Percentiles rank a stretch among this genome's conserved stretches.
These are phyloP conservation scores for Anabacerthia variegaticeps DNA, from an alignment of 2,797 vertebrate species.

Conservation along the genomic window DNA sequence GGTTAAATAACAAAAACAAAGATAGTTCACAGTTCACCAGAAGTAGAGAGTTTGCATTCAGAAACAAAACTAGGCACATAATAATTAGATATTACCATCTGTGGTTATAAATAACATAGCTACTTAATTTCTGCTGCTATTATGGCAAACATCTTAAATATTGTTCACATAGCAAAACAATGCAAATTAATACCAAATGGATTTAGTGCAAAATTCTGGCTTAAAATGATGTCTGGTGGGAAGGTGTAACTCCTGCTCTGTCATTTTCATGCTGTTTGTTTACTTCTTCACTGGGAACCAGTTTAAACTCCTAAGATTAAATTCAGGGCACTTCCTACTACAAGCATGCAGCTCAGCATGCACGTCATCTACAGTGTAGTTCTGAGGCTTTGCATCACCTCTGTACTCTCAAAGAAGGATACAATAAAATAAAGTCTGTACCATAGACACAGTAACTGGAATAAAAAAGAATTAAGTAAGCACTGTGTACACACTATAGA, in stretches of 20 bases:
- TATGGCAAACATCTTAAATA: not conserved
- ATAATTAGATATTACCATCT: not conserved
- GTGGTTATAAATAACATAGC: not conserved
- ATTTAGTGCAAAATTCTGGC: not conserved
- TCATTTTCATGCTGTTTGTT: constrained; percentile 24
- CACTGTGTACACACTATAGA: not conserved
- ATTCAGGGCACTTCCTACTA: constrained; percentile 34
- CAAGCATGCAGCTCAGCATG: constrained; percentile 33
- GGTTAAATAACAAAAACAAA: not conserved
- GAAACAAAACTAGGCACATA: not conserved
- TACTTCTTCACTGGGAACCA: constrained; percentile 35
- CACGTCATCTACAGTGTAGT: not conserved
- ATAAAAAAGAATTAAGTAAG: not conserved
- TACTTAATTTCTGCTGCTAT: not conserved
- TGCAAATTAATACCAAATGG: not conserved
- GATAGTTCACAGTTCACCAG: not conserved
- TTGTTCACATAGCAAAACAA: not conserved
- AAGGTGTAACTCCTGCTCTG: not conserved
- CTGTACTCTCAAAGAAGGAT: not conserved
- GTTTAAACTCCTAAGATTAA: constrained; percentile 44
- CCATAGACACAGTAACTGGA: not conserved
- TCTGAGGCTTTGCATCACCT: not conserved
- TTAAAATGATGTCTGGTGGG: not conserved
- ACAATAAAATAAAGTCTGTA: not conserved
- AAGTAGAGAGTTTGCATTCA: not conserved